These are phyloP conservation scores for Cyclina sinensis DNA, from an alignment of 1,140 invertebrate genomes.

Conservation along the genomic window DNA sequence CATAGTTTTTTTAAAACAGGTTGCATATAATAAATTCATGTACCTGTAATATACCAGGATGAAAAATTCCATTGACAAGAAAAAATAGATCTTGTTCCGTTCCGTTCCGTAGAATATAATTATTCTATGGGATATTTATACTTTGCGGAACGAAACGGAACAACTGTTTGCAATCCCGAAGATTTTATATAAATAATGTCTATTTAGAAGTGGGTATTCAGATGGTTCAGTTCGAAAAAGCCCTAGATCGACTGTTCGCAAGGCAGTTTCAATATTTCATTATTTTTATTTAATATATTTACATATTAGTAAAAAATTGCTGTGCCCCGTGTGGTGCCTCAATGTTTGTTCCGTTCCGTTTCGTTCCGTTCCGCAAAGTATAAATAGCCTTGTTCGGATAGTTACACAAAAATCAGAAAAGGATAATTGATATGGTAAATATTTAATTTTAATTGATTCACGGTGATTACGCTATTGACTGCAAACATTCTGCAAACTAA, in stretches of 20 bases:
- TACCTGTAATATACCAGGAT: neutral
- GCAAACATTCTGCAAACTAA: no score
- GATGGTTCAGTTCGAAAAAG: neutral
- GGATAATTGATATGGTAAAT: no score
- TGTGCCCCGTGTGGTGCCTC: constrained; percentile 1
- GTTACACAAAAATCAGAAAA: no score
- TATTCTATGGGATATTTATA: constrained; percentile 4
- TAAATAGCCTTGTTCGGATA: no score
- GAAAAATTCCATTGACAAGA: neutral
- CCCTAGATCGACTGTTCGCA: neutral
- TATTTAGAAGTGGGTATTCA: constrained; percentile 1
- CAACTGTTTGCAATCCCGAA: constrained; percentile 5
- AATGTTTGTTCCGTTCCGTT: neutral
- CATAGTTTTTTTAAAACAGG: constrained; percentile 1
- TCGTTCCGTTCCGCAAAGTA: constrained; percentile 2
- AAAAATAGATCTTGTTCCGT: neutral
- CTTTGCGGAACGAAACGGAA: constrained; percentile 6
- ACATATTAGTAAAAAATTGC: neutral
- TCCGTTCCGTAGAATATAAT: neutral
- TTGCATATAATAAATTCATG: neutral
- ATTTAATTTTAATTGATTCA: no score
- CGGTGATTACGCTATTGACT: no score
- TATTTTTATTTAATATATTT: neutral
- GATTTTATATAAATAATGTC: neutral
- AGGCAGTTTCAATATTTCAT: neutral